Base-by-base conservation (phyloP, 2,797 vertebrate species). In the Hephaestus fuliginosus region DNA sequence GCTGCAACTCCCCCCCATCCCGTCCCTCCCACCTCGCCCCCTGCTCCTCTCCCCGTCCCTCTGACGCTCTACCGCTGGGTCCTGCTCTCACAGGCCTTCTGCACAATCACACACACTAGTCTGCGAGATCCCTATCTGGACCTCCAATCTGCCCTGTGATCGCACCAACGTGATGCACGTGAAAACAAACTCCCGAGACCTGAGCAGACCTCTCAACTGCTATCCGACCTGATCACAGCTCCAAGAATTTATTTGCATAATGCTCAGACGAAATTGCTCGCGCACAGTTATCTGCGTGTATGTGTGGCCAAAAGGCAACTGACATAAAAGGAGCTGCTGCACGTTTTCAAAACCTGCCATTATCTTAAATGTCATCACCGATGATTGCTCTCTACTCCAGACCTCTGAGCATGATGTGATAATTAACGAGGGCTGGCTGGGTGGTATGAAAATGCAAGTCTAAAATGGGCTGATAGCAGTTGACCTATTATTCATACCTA, bases 101-200 rank as follows among this genome's bases (percentile, higher is more conserved):
- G 80, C 84, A 74, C 89, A 90, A 92, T 93, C 92, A 82, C 28
- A 75, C 28, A 75, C 78, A 43, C 58, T 64, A 85, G 89, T 87
- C 83, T 85, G 81, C 30, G 52, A 90, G 93, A 94, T 95, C 92
- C 92, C 75, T 92, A 90, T 92, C 88, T 67, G 70, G 48, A 61
- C 86, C 41, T 55, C 10, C 82, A 92, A 93, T 92, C 92, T 89
- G 89, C 92, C 83, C 88, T 84, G 89, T 75, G 89, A 93, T 92
- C 92, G 69, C 86, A 91, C 86, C 82, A 63, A 84, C 58, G 67
- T 57, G 57, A 92, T 81, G 80, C 83, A 82, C 81, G 36, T 83
- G 82, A 92, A 95, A 94, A 92, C 89, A 94, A 92, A 93, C 89
- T 75, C 63, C 63, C 7, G 68, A 81, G 91, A 90, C 46, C 72